Base-by-base conservation (phyloP, 2,113 vertebrate genomes). In the Sula dactylatra region DNA sequence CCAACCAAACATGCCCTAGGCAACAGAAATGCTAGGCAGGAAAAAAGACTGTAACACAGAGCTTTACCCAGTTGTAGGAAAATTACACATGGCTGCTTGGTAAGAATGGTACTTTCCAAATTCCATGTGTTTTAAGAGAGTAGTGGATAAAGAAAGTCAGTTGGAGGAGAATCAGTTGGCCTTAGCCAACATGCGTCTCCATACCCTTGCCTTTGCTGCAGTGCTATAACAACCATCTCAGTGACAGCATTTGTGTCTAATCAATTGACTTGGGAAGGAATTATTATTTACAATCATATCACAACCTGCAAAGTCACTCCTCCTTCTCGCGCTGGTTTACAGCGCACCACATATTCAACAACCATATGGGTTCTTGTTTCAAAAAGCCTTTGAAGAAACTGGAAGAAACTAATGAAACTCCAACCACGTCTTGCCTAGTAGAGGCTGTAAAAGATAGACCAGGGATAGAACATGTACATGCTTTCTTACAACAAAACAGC, bases 161-260 rank as follows among this genome's bases (percentile, higher is more conserved):
- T 4, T 72, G 44, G 36, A 61, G 61, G 52, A 70, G 40, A 67
- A 70, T 13, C 20, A 56, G 18, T 54, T 22, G 59, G 64, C 40
- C 52, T 54, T 27, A 64, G 16, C 27, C 44, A 61, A 74, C 62
- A 15, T 1, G 0, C 6, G 36, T 24, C 73, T 79, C 0, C 0
- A 44, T 10, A 49, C 27, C 26, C 72, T 70, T 12, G n/a, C 44
- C 67, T 72, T 58, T 69, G 42, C 62, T 58, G 25, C 19, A 47
- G 45, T 21, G 26, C 13, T 65, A 0, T 2, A 87, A 69, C 24
- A 16, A 38, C 40, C 44, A 31, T 10, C 31, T 47, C 50, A 42
- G 34, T 7, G 80, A 62, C 66, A 83, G 36, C 17, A 13, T 27
- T 76, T 52, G 22, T 16, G 17, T 44, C 52, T n/a, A 7, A 61